A percentile compares a stretch with the other conserved stretches of the same genome.
These are phyloP conservation scores for Lycaon pictus DNA, from an alignment of 2,113 vertebrate genomes.

Conservation along the genomic window DNA sequence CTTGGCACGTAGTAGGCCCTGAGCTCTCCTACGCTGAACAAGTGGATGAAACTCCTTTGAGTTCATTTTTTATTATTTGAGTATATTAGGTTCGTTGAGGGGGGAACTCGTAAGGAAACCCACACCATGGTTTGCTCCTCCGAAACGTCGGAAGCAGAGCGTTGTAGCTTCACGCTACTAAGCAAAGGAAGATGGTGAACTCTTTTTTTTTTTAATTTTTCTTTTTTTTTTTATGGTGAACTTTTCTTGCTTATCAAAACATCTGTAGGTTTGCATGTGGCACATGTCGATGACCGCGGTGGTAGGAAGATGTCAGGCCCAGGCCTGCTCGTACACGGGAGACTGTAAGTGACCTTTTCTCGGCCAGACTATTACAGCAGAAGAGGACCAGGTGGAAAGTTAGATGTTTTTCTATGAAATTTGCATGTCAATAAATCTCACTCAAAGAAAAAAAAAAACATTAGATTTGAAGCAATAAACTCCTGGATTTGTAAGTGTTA, in stretches of 20 bases:
- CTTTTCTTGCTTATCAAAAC: background rate
- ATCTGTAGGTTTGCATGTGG: background rate
- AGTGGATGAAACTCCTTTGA: background rate
- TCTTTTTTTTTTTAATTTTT: background rate
- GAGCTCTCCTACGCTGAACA: background rate
- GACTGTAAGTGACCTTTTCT: background rate
- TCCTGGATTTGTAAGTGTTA: background rate
- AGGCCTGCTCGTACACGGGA: background rate
- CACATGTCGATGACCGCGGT: background rate
- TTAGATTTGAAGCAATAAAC: background rate
- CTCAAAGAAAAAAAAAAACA: slow-evolving; percentile 31
- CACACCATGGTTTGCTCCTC: background rate
- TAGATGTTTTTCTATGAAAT: background rate
- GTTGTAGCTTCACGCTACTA: background rate
- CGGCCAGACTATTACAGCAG: background rate
- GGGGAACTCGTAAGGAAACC: background rate
- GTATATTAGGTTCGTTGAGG: too few relatives aligned
- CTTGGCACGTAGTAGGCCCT: background rate
- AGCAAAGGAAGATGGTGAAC: background rate
- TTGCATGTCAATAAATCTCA: background rate
- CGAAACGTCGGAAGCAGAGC: background rate
- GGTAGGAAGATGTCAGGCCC: background rate
- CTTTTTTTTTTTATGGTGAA: background rate
- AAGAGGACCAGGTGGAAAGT: background rate
- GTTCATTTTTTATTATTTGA: too few relatives aligned